Evolutionary conservation across 1,140 invertebrate genomes (phyloP).

Genomic region (Magallana ariakensis): DNA sequence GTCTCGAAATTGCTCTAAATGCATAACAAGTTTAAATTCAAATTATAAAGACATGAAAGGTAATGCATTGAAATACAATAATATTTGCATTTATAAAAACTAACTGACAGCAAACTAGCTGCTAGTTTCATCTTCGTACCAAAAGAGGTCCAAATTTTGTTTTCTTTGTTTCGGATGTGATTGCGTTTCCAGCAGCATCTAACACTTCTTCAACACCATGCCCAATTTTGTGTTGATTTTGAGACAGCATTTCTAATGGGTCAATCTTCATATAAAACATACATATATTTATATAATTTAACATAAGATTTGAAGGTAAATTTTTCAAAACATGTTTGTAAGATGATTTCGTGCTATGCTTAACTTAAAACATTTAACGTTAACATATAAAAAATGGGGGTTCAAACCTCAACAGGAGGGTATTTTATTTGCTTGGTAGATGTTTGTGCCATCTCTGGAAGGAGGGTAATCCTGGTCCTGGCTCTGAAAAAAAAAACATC

Average conservation of each 20-base stretch:
- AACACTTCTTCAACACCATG: conserved; percentile 12
- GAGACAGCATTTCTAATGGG: conserved; percentile 2
- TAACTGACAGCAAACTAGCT: not conserved
- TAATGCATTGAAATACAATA: not conserved
- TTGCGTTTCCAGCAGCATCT: not conserved
- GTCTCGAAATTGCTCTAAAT: conserved; percentile 67
- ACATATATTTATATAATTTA: no score
- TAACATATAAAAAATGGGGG: no score
- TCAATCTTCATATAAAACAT: not conserved
- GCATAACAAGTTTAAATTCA: not conserved
- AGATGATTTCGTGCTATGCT: no score
- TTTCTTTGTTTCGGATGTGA: not conserved
- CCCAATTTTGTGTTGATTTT: conserved; percentile 15
- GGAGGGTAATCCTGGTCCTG: no score
- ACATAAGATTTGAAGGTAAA: no score
- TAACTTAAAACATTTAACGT: no score
- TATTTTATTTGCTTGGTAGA: no score
- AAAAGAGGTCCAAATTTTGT: not conserved
- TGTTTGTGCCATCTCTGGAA: no score
- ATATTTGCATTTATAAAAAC: not conserved
- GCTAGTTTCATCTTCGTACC: not conserved
- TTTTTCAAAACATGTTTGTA: no score
- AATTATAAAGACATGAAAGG: not conserved
- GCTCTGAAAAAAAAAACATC: no score
- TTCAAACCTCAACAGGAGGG: no score